Percentiles rank a stretch among this genome's conserved stretches.
These are phyloP conservation scores for Phocides pigmalion DNA, from an alignment of 1,140 invertebrate species.

Conservation along the genomic window DNA sequence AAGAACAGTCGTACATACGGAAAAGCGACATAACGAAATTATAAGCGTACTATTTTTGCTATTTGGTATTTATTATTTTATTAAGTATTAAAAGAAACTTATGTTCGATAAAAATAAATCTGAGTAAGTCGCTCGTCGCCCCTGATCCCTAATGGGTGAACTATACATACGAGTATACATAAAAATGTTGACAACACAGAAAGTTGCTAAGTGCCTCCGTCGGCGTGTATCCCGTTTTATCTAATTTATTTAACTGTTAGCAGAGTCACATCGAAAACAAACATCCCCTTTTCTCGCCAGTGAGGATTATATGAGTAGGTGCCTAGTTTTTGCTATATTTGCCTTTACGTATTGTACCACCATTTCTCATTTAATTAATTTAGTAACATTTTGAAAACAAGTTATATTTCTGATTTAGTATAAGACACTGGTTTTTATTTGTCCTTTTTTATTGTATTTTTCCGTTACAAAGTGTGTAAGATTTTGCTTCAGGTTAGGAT, in stretches of 20 bases:
- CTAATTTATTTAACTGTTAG: constrained; percentile 68
- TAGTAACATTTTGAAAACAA: neutral
- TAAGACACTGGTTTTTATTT: no score
- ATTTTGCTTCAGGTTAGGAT: no score
- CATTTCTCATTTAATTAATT: constrained; percentile 18
- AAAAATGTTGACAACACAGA: constrained; percentile 61
- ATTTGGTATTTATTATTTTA: no score
- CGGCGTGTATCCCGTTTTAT: constrained; percentile 57
- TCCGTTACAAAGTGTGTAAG: no score
- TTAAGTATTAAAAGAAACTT: neutral
- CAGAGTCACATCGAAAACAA: constrained; percentile 55
- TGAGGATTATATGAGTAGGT: constrained; percentile 5
- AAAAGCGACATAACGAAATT: no score
- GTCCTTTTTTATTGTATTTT: no score
- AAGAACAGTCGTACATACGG: no score
- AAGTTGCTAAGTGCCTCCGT: constrained; percentile 59
- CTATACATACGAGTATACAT: constrained; percentile 42
- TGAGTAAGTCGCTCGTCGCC: neutral
- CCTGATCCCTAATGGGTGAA: constrained; percentile 39
- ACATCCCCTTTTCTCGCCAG: constrained; percentile 24
- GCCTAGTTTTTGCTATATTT: constrained; percentile 12
- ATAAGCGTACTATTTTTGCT: no score
- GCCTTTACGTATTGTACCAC: constrained; percentile 1
- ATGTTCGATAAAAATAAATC: constrained; percentile 5
- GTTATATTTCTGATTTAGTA: neutral